Evolutionary conservation across 2,797 vertebrate species (phyloP).

Genomic region (Fistularia tabacaria): DNA sequence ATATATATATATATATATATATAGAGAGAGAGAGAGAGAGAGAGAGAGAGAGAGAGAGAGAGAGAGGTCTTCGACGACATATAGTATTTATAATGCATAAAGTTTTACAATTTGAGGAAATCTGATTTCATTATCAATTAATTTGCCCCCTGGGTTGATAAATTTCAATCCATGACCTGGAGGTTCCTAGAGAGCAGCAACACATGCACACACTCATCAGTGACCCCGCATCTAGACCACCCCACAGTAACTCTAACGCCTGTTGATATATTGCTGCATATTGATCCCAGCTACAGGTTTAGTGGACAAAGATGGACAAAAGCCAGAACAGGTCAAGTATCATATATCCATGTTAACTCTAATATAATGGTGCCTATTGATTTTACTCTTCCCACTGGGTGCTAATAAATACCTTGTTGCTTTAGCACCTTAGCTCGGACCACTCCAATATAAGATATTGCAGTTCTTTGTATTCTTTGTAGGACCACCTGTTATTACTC

Average conservation of each 20-base stretch:
- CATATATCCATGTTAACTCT: constrained; percentile 50
- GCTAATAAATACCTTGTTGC: constrained; percentile 54
- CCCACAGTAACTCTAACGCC: constrained; percentile 30
- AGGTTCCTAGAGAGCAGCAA: neutral
- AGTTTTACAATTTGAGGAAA: no score
- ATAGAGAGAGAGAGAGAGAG: no score
- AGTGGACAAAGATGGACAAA: constrained; percentile 37
- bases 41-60: no score
- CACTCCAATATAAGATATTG: constrained; percentile 30
- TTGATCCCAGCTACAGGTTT: constrained; percentile 43
- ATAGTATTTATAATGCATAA: no score
- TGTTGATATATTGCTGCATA: constrained; percentile 32
- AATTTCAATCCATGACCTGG: no score
- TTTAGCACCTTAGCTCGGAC: constrained; percentile 35
- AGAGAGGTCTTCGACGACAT: no score
- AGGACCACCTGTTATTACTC: constrained; percentile 40
- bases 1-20: no score
- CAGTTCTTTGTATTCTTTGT: constrained; percentile 31
- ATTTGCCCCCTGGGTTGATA: no score
- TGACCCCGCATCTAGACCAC: no score
- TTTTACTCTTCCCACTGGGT: constrained; percentile 29
- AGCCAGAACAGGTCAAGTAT: constrained; percentile 34
- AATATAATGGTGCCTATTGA: constrained; percentile 49
- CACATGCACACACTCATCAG: neutral
- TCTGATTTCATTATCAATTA: no score